phyloP scores from a whole-genome alignment of 2,888 invertebrate species.

The Calephelis perditalis region DNA sequence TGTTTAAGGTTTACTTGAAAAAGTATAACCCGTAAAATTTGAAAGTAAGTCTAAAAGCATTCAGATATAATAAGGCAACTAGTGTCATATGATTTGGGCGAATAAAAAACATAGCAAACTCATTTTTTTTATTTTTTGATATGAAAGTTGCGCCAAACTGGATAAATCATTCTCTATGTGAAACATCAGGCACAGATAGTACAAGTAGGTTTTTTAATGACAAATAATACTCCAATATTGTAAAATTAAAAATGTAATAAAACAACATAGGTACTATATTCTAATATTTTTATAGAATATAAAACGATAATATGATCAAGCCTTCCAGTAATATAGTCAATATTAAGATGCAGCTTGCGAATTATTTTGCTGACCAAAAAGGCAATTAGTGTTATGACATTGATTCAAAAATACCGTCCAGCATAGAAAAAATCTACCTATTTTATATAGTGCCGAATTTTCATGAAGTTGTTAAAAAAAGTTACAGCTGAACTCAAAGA shows the following conservation, averaged over 20 bases:
- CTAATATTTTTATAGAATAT: constrained; percentile 78
- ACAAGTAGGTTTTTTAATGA: constrained; percentile 30
- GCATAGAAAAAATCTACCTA: background rate
- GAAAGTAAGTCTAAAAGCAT: too few species aligned
- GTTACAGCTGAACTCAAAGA: too few species aligned
- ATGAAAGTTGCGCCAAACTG: too few species aligned
- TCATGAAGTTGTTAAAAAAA: too few species aligned
- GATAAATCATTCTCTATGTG: background rate
- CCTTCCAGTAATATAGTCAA: constrained; percentile 77
- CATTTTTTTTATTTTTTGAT: too few species aligned
- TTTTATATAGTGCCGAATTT: too few species aligned
- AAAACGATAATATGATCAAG: constrained; percentile 70
- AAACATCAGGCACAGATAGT: constrained; percentile 1
- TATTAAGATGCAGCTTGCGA: constrained; percentile 59
- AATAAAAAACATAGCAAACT: too few species aligned
- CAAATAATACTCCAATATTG: constrained; percentile 68
- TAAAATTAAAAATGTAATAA: constrained; percentile 59
- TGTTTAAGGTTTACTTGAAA: too few species aligned
- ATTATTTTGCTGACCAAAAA: constrained; percentile 58
- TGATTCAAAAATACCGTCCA: constrained; percentile 7
- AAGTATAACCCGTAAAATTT: too few species aligned
- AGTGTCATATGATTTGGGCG: too few species aligned
- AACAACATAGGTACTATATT: constrained; percentile 63
- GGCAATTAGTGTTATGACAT: constrained; percentile 10
- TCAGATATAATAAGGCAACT: too few species aligned